phyloP scores from a whole-genome alignment of 2,797 vertebrate genomes.

The Remorina albescens region DNA sequence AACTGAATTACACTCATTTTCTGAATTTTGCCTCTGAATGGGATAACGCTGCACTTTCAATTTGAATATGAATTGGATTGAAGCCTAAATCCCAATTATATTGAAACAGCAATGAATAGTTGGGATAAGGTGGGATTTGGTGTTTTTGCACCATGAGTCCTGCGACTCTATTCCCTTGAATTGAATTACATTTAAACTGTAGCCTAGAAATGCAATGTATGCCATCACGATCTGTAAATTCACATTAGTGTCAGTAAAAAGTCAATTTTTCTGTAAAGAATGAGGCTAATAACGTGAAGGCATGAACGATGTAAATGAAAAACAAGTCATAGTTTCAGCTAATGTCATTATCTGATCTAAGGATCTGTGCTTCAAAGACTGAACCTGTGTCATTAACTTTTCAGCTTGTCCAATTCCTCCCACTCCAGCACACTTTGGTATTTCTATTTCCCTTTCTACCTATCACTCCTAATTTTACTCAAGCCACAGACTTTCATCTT shows the following conservation, averaged over 20 bases:
- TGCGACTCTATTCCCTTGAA: neutral
- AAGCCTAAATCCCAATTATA: conserved; percentile 59
- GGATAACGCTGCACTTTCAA: conserved; percentile 29
- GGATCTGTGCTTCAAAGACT: conserved; percentile 66
- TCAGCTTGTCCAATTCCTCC: conserved; percentile 65
- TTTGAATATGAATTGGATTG: conserved; percentile 54
- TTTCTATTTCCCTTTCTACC: conserved; percentile 64
- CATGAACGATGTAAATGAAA: neutral
- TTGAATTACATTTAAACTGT: conserved; percentile 22
- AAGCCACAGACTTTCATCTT: conserved; percentile 72
- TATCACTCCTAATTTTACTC: conserved; percentile 69
- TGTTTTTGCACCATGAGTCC: conserved; percentile 13
- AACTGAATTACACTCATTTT: conserved; percentile 47
- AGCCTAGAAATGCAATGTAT: neutral
- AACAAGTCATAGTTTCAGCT: conserved; percentile 35
- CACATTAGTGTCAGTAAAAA: too few relatives aligned
- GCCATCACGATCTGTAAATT: neutral
- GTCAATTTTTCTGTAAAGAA: conserved; percentile 1
- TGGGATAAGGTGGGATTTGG: conserved; percentile 32
- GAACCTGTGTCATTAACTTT: conserved; percentile 66
- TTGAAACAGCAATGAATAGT: conserved; percentile 27
- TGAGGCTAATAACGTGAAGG: conserved; percentile 18
- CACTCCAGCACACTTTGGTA: conserved; percentile 60
- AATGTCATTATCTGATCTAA: conserved; percentile 64
- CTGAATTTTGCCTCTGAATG: conserved; percentile 31